Evolutionary conservation across 2,797 vertebrate species (phyloP).

Genomic region (Lepilemur septentrionalis): DNA sequence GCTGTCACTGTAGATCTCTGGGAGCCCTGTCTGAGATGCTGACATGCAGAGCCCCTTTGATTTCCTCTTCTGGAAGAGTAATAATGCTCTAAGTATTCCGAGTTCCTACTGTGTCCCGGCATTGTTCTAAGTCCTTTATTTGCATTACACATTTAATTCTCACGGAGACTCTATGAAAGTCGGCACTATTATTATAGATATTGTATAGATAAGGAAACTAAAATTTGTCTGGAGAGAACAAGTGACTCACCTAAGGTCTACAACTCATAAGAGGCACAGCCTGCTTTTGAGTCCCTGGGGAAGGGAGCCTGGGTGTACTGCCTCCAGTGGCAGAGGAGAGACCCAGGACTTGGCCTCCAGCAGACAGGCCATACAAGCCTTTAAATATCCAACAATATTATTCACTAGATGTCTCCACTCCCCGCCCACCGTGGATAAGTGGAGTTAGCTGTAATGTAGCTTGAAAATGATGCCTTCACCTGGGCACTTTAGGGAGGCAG

Average conservation of each 20-base stretch:
- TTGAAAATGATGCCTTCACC: neutral
- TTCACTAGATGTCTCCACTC: neutral
- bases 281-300: fast-evolving
- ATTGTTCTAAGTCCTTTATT: neutral
- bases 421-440: neutral
- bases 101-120: neutral
- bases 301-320: neutral
- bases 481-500: neutral
- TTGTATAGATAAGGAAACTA: neutral
- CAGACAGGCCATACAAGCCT: too few relatives aligned
- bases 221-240: neutral
- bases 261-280: neutral
- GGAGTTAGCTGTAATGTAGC: neutral
- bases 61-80: neutral
- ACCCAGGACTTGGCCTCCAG: neutral
- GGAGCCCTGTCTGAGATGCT: neutral
- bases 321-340: neutral
- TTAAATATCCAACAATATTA: neutral
- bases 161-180: neutral
- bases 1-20: neutral
- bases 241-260: neutral
- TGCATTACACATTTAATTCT: neutral
- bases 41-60: neutral
- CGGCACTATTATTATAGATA: neutral
- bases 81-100: neutral